phyloP scores from a whole-genome alignment of 1,140 invertebrate genomes.

The Batillaria attramentaria region DNA sequence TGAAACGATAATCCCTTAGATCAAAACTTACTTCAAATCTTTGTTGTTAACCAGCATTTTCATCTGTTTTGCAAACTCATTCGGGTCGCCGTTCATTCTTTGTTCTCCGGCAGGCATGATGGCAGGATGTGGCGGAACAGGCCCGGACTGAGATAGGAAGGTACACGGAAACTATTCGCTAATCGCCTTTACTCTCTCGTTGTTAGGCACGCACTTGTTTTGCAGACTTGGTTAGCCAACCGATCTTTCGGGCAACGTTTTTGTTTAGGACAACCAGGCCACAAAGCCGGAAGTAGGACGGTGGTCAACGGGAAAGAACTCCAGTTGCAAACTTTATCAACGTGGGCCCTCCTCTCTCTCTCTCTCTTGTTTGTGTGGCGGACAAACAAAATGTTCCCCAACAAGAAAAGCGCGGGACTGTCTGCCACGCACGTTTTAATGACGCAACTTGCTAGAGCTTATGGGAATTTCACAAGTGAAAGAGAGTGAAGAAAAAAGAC shows the following conservation, averaged over 20 bases:
- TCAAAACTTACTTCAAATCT: slow-evolving; percentile 47
- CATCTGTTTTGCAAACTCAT: slow-evolving; percentile 73
- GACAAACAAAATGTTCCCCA: no score
- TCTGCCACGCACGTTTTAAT: no score
- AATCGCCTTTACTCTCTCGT: slow-evolving; percentile 23
- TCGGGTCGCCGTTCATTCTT: slow-evolving; percentile 56
- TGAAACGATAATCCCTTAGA: not conserved
- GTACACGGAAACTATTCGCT: not conserved
- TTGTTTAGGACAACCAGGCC: not conserved
- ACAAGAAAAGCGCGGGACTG: no score
- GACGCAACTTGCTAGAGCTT: no score
- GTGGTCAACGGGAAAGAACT: no score
- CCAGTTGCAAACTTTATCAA: not conserved
- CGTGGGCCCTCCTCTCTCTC: not conserved
- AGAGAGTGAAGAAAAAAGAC: no score
- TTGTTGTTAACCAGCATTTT: slow-evolving; percentile 68
- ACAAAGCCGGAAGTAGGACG: not conserved
- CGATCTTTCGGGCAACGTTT: not conserved
- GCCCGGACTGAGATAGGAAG: not conserved
- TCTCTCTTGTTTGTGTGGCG: no score
- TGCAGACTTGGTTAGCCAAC: not conserved
- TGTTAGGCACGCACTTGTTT: slow-evolving; percentile 38
- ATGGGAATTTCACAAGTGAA: no score
- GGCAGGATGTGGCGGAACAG: no score
- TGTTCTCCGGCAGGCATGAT: slow-evolving; percentile 47